These are phyloP conservation scores for Zelostemma sp. DNA, from an alignment of 1,140 invertebrate genomes.

Conservation along the genomic window DNA sequence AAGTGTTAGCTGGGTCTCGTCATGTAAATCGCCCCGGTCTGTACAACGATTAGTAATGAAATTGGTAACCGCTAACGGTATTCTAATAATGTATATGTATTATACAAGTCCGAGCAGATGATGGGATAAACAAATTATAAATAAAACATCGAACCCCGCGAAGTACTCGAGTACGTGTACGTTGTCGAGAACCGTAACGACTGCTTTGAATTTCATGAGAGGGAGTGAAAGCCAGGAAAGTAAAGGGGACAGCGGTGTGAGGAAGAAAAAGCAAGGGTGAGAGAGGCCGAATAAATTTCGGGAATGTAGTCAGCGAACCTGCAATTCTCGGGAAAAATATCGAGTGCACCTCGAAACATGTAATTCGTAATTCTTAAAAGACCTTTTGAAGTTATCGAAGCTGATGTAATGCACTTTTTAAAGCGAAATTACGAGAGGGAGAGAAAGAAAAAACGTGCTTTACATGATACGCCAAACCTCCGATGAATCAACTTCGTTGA, in stretches of 20 bases:
- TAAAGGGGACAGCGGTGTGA: slow-evolving; percentile 28
- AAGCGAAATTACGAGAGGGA: neutral
- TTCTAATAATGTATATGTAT: slow-evolving; percentile 10
- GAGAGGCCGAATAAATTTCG: slow-evolving; percentile 63
- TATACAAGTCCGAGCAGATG: slow-evolving; percentile 44
- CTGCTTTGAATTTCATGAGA: slow-evolving; percentile 64
- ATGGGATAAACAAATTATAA: slow-evolving; percentile 65
- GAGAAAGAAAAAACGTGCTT: neutral
- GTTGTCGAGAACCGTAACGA: slow-evolving; percentile 58
- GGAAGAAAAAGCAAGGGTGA: slow-evolving; percentile 41
- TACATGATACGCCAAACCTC: neutral
- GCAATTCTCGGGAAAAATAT: slow-evolving; percentile 31
- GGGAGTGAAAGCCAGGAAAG: slow-evolving; percentile 43
- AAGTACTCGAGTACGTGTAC: slow-evolving; percentile 43
- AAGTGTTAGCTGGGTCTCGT: no score
- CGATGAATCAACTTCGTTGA: neutral
- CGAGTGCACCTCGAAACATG: slow-evolving; percentile 17
- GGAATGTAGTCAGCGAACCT: slow-evolving; percentile 17
- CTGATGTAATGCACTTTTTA: slow-evolving; percentile 4
- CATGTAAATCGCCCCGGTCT: no score
- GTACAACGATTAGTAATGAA: slow-evolving; percentile 12
- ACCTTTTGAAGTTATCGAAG: neutral
- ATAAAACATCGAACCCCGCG: slow-evolving; percentile 62
- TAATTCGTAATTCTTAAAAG: slow-evolving; percentile 24
- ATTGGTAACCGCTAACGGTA: slow-evolving; percentile 10